A percentile compares a stretch with the other conserved stretches of the same genome.
phyloP scores from a whole-genome alignment of 1,140 invertebrate genomes.

The Psix sp. region DNA sequence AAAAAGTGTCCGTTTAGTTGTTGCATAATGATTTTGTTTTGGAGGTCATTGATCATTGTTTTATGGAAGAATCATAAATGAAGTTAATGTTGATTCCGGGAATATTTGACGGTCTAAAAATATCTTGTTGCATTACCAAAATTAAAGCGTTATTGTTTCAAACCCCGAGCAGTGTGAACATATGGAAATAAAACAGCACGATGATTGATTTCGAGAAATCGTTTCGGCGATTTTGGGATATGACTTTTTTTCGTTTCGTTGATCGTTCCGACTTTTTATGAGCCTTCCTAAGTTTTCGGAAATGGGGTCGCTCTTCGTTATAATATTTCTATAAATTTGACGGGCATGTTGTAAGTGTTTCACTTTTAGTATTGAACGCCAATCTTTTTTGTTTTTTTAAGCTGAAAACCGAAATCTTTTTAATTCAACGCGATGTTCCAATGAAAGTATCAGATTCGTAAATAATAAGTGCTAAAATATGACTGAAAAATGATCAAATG shows the following conservation, averaged over 20 bases:
- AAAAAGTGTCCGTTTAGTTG: slow-evolving; percentile 8
- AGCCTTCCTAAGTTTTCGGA: slow-evolving; percentile 49
- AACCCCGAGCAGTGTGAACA: slow-evolving; percentile 6
- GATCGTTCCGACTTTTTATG: slow-evolving; percentile 57
- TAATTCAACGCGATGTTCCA: too few relatives aligned
- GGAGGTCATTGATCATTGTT: slow-evolving; percentile 38
- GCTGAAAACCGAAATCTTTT: too few relatives aligned
- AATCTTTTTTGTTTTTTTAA: too few relatives aligned
- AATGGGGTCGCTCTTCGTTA: slow-evolving; percentile 19
- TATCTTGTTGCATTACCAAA: slow-evolving; percentile 51
- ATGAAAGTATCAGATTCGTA: too few relatives aligned
- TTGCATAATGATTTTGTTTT: slow-evolving; percentile 4
- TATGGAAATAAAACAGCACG: slow-evolving; percentile 49
- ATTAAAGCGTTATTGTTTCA: slow-evolving; percentile 52
- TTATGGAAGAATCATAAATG: slow-evolving; percentile 35
- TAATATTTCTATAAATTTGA: slow-evolving; percentile 1
- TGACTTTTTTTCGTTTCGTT: slow-evolving; percentile 51
- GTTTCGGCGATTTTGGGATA: slow-evolving; percentile 57
- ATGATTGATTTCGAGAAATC: slow-evolving; percentile 61
- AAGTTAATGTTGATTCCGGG: slow-evolving; percentile 43
- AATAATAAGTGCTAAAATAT: too few relatives aligned
- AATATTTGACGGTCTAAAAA: slow-evolving; percentile 28
- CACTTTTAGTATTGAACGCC: too few relatives aligned
- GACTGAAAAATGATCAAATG: too few relatives aligned
- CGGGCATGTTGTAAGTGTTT: too few relatives aligned